Percentiles rank a stretch among this genome's conserved stretches.
Conservation (phyloP, 2,888 invertebrate genomes). For the Galeopsomyia nigrocyanea region DNA sequence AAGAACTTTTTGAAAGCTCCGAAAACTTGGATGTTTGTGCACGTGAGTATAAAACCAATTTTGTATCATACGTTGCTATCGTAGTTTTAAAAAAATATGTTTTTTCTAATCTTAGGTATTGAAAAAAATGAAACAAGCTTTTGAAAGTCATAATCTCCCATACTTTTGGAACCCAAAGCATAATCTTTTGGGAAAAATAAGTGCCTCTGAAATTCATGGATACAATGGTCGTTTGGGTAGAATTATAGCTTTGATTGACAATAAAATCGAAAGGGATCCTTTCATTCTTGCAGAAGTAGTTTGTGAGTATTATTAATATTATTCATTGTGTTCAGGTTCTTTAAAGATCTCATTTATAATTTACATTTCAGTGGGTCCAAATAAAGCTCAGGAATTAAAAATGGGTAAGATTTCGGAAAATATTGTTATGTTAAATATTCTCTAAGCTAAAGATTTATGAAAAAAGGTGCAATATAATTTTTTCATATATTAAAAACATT, state of each 20-base stretch:
- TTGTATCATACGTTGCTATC: background rate
- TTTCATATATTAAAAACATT: no score
- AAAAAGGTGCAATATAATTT: no score
- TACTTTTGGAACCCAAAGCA: constrained; percentile 71
- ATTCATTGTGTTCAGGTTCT: background rate
- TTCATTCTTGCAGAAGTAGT: constrained; percentile 53
- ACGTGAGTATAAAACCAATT: constrained; percentile 47
- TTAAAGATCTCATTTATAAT: background rate
- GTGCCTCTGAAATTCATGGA: background rate
- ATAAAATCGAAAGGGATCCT: constrained; percentile 51
- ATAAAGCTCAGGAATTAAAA: background rate
- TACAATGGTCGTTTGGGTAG: constrained; percentile 45
- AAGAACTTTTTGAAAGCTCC: constrained; percentile 38
- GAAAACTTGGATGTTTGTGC: constrained; percentile 49
- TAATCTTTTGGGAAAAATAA: constrained; percentile 67
- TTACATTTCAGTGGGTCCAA: background rate
- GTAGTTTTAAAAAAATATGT: no score
- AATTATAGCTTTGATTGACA: constrained; percentile 51
- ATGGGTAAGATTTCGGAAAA: no score
- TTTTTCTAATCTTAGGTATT: constrained; percentile 64
- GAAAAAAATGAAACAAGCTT: constrained; percentile 63
- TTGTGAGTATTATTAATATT: constrained; percentile 56
- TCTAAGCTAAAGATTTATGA: no score
- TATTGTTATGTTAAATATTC: no score
- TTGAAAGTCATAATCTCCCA: constrained; percentile 61